A percentile compares a stretch with the other conserved stretches of the same genome.
These are phyloP conservation scores for Oxycera nigricornis DNA, from an alignment of 2,888 invertebrate genomes.

Conservation along the genomic window DNA sequence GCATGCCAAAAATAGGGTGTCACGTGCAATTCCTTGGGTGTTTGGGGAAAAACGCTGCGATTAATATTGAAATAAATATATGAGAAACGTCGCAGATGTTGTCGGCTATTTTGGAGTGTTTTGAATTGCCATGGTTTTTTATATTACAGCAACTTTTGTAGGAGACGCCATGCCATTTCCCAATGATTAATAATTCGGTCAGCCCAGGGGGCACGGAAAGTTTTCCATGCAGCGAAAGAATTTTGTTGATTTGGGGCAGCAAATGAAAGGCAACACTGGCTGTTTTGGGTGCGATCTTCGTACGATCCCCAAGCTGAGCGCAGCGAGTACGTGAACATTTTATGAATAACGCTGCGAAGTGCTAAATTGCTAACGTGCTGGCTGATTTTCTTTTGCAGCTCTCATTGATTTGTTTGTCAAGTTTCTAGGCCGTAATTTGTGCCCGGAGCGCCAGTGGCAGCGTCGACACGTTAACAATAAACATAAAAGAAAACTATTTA, in stretches of 20 bases:
- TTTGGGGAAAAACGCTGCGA: not conserved
- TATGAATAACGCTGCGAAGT: slow-evolving; percentile 16
- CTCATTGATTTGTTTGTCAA: slow-evolving; percentile 4
- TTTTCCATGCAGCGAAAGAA: not conserved
- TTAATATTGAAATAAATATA: no score
- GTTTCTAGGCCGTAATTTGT: not conserved
- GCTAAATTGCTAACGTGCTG: slow-evolving; percentile 31
- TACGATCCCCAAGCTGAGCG: not conserved
- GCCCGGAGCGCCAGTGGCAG: not conserved
- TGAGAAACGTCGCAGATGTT: no score
- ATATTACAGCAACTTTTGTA: no score
- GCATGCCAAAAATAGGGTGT: not conserved
- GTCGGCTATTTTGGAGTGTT: no score
- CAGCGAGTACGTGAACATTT: slow-evolving; percentile 27
- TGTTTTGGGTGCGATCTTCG: not conserved
- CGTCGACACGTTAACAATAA: slow-evolving; percentile 33
- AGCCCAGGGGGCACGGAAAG: not conserved
- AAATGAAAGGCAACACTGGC: not conserved
- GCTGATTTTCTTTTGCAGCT: not conserved
- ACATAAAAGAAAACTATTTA: slow-evolving; percentile 34
- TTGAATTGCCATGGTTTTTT: no score
- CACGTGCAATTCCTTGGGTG: not conserved
- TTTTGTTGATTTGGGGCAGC: not conserved
- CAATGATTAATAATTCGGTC: no score
- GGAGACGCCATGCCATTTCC: no score